Conservation (phyloP, 1,140 invertebrate genomes). For the Fopius arisanus region DNA sequence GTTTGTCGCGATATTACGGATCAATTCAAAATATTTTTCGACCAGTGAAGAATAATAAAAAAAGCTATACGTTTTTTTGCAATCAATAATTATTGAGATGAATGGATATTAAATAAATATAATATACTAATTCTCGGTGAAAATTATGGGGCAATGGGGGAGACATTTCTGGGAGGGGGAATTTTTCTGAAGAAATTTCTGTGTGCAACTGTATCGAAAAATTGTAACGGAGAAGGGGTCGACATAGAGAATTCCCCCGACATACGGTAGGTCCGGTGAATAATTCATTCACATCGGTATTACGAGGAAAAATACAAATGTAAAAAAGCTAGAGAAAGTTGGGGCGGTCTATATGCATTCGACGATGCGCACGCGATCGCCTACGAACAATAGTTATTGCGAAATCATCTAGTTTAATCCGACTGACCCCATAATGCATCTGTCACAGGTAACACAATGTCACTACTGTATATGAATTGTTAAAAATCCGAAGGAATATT, state of each 20-base stretch:
- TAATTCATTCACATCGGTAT: neutral
- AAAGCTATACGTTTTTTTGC: no score
- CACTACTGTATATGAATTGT: neutral
- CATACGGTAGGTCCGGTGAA: slow-evolving; percentile 3
- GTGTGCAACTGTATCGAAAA: no score
- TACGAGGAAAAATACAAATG: neutral
- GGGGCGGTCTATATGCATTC: slow-evolving; percentile 38
- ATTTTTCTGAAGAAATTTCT: no score
- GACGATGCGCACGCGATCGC: slow-evolving; percentile 35
- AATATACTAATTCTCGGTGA: no score
- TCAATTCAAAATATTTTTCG: neutral
- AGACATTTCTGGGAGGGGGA: no score
- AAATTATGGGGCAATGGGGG: no score
- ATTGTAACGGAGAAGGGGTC: neutral
- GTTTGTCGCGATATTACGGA: no score
- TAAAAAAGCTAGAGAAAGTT: slow-evolving; percentile 31
- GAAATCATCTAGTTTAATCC: slow-evolving; percentile 49
- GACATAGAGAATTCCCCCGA: neutral
- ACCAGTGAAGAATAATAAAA: no score
- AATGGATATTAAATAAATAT: no score
- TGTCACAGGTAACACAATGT: neutral
- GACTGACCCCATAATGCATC: slow-evolving; percentile 7
- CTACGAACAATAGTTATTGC: slow-evolving; percentile 28
- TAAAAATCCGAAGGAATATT: neutral
- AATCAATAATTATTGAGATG: no score